Percentiles rank a stretch among this genome's conserved stretches.
Evolutionary conservation across 1,140 invertebrate species (phyloP).

Genomic region (Reticulitermes speratus): DNA sequence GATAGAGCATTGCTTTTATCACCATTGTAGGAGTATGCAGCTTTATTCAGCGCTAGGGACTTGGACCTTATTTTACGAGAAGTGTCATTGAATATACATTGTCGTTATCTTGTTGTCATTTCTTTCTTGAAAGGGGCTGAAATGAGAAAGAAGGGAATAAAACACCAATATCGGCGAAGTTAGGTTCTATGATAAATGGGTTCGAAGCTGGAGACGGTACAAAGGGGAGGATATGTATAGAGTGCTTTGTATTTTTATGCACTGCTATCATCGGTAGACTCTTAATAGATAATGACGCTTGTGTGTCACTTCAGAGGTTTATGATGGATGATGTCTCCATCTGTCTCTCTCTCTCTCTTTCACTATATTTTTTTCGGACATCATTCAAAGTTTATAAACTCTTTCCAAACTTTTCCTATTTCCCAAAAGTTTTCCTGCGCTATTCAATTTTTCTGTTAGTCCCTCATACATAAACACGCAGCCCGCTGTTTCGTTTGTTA

Average conservation of each 20-base stretch:
- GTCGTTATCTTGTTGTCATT: not conserved
- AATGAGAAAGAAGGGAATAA: not conserved
- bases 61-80: not conserved
- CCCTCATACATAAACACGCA: slow-evolving; percentile 4
- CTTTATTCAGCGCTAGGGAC: not conserved
- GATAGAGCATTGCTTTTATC: too few species aligned
- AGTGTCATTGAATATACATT: not conserved
- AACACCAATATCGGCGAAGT: not conserved
- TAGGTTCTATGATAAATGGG: not conserved
- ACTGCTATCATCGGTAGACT: not conserved
- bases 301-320: not conserved
- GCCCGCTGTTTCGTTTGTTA: not conserved
- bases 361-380: not conserved
- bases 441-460: not conserved
- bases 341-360: not conserved
- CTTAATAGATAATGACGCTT: not conserved
- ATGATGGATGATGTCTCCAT: not conserved
- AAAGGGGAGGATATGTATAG: not conserved
- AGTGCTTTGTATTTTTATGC: not conserved
- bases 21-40: not conserved
- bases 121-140: not conserved
- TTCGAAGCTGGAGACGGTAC: not conserved
- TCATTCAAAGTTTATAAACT: slow-evolving; percentile 1
- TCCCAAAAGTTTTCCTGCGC: not conserved
- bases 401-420: slow-evolving; percentile 1